Base-by-base conservation (phyloP, 2,888 invertebrate genomes). In the Pammene fasciana region DNA sequence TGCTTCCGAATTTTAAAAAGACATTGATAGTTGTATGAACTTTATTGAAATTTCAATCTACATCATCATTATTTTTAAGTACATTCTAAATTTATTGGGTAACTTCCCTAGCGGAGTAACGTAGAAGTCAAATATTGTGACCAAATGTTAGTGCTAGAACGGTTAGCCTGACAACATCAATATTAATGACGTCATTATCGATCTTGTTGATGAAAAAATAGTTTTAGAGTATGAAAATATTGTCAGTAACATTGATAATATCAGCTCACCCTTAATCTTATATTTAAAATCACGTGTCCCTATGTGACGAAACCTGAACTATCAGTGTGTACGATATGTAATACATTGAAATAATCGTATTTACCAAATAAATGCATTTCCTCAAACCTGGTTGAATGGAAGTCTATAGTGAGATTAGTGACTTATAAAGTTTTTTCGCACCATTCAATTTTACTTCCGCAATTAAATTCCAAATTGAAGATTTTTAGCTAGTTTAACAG, bases 61-160 rank as follows among this genome's bases (percentile, higher is more conserved):
- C 87, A 87, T 73, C 77, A 76, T 73, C 75, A 80, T 79, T 82
- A 83, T 81, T 79, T 86, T 86, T 77, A 85, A 86, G 86, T 84
- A 80, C 85, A 79, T 84, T 85, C 90, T 91, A 92, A 92, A 92
- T 92, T 92, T 92, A 92, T 92, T 92, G 92, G 92, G 92, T 90
- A 89, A 81, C 78, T 82, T 82, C 79, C 80, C 78, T 85, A 84
- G 71, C 78, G 83, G 86, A 88, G 85, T 84, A 87, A 88, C 85
- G 85, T 76, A 83, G 70, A 70, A 38, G 2, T 52, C 18, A 13
- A 62, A 45, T 59, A 65, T 46, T 48, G 65, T 70, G 59, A 65
- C 45, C 68, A 65, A 68, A 66, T 71, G 72, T 61, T 70, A 68
- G 62, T 72, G 72, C 56, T 71, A 73, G 61, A 50, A 41, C 43